A percentile compares a stretch with the other conserved stretches of the same genome.
Conservation (phyloP, 2,888 invertebrate species). For the Gandaritis pyraliata region DNA sequence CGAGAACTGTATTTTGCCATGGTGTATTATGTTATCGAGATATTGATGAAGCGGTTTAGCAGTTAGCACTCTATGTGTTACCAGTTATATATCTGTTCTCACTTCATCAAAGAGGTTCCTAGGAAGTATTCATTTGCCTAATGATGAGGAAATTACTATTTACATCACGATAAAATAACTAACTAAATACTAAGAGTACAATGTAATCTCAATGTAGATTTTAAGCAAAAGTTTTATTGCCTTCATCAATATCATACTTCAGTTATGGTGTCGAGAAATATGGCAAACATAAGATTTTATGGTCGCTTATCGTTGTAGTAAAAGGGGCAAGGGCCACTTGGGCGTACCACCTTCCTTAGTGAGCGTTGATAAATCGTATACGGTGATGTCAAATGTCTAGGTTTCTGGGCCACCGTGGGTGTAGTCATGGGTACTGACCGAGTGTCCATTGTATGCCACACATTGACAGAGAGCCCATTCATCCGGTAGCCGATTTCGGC, state of each 20-base stretch:
- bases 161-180: constrained; percentile 1
- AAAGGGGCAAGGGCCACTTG: constrained; percentile 41
- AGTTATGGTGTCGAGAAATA: constrained; percentile 38
- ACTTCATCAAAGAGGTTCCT: no score
- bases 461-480: constrained; percentile 29
- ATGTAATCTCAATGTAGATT: constrained; percentile 9
- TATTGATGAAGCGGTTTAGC: constrained; percentile 4
- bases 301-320: constrained; percentile 36
- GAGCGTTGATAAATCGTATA: constrained; percentile 37
- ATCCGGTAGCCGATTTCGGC: constrained; percentile 31
- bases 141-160: constrained; percentile 8
- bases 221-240: constrained; percentile 18
- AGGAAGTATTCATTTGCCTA: no score
- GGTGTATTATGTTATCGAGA: constrained; percentile 34
- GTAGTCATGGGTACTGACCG: constrained; percentile 28
- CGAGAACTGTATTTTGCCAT: constrained; percentile 68
- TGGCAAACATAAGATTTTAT: constrained; percentile 40
- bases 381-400: constrained; percentile 37
- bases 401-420: constrained; percentile 39
- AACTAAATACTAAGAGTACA: background rate
- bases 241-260: constrained; percentile 23
- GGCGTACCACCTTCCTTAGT: constrained; percentile 35
- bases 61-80: constrained; percentile 11
- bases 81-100: constrained; percentile 6
- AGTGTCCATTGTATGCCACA: constrained; percentile 33